Evolutionary conservation across 2,888 invertebrate genomes (phyloP), one percentile per base, ranked within the genome.

Genomic region (Eueremaeus valkanovi): DNA sequence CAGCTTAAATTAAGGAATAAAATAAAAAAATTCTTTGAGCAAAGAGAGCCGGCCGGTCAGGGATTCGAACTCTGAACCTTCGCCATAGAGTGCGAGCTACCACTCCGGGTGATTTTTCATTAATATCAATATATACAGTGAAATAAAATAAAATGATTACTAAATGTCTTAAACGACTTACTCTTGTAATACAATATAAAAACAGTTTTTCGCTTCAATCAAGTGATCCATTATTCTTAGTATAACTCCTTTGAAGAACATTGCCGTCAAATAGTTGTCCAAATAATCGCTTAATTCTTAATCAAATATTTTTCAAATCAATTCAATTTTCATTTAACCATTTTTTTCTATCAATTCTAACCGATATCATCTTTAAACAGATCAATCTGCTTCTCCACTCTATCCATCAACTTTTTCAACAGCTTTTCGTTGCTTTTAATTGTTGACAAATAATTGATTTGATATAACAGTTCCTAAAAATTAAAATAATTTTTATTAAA

Each of bases 231-330:
- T 6, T 9, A 49, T 8, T 27, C 21, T 42, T 13, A 11, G 27
- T 21, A 42, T 29, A 3, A 72, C 49, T 2, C 72, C 72, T 21
- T 42, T 72, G 13, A 29, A 72, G 45, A 72, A 72, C 13, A 72
- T n/a, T 0, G 49, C 42, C 2, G 18, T 13, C 40, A 49, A 27
- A 42, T 49, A 49, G 24, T 72, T 72, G 42, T 72, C 72, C 21
- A 58, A 18, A 45, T 36, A 75, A 29, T 55, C 55, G 27, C 55
- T 55, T 24, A 11, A 16, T 21, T 55, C 55, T 55, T 3, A 9
- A 55, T 21, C 9, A 55, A 55, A 27, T 55, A 21, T 55, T 9
- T 55, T 16, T 13, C 3, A 45, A 24, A 55, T 21, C 6, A 24
- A 55, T 21, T n/a, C n/a, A 21, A 55, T 55, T 55, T 3, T 21